A percentile compares a stretch with the other conserved stretches of the same genome.
phyloP scores from a whole-genome alignment of 2,113 vertebrate species.

The Anarhynchus alexandrinus region DNA sequence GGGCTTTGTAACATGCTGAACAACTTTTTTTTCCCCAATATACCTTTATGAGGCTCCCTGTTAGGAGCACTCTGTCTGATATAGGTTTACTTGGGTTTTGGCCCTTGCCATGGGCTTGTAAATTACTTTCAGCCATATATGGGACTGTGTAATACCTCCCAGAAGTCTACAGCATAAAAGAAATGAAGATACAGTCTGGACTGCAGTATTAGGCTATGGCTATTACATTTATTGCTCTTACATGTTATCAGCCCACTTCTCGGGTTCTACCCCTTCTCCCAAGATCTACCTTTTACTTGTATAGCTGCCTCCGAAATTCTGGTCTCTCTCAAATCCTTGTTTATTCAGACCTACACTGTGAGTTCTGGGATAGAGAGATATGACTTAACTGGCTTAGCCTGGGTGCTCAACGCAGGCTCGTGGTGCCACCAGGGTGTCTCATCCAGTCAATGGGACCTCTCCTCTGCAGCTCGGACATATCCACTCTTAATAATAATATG shows the following conservation, averaged over 20 bases:
- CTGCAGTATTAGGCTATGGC: neutral
- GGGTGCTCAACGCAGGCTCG: neutral
- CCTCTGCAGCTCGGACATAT: neutral
- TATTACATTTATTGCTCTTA: neutral
- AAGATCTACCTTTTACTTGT: neutral
- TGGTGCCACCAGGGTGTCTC: neutral
- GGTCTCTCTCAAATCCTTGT: neutral
- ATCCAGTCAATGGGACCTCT: neutral
- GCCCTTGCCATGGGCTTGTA: slow-evolving; percentile 17
- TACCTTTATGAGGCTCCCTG: slow-evolving; percentile 56
- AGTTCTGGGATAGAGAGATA: neutral
- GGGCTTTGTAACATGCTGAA: slow-evolving; percentile 27
- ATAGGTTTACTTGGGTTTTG: slow-evolving; percentile 56
- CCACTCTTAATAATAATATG: neutral
- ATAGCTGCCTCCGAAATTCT: neutral
- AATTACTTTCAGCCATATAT: slow-evolving; percentile 27
- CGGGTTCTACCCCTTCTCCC: neutral
- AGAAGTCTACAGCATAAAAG: slow-evolving; percentile 36
- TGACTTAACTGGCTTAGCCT: neutral
- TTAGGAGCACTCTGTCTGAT: slow-evolving; percentile 35
- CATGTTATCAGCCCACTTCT: neutral
- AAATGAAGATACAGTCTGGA: slow-evolving; percentile 9
- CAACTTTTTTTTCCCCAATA: neutral
- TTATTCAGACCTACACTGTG: neutral
- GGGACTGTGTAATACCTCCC: slow-evolving; percentile 40